Conservation (phyloP, 2,888 invertebrate species). For the Petrolisthes manimaculis region DNA sequence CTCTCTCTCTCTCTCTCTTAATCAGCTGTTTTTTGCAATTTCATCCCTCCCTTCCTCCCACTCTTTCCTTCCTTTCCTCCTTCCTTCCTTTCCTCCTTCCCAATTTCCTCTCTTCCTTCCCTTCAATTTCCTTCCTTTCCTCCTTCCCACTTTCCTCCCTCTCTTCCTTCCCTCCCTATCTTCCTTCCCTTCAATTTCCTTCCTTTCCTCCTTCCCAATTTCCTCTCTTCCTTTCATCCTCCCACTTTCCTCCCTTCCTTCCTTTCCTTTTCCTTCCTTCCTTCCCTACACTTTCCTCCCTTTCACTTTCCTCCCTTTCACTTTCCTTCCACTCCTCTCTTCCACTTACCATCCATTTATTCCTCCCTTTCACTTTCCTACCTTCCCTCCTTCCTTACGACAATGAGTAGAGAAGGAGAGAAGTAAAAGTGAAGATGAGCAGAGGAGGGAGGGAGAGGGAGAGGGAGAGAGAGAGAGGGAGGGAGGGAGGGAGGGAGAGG, state of each 20-base stretch:
- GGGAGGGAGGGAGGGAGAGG: neutral
- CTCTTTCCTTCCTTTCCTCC: slow-evolving; percentile 3
- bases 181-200: neutral
- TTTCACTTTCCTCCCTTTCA: neutral
- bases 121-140: neutral
- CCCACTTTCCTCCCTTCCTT: neutral
- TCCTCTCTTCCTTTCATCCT: neutral
- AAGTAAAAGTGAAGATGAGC: neutral
- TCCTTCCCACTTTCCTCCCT: neutral
- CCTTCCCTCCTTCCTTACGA: no score
- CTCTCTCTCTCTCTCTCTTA: neutral
- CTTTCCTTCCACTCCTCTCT: neutral
- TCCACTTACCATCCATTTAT: neutral
- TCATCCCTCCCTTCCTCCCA: neutral
- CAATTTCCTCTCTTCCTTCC: neutral
- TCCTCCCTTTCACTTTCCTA: neutral
- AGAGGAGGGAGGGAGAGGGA: neutral
- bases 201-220: neutral
- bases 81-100: neutral
- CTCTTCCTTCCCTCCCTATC: neutral
- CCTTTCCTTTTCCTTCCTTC: neutral
- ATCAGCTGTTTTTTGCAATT: neutral
- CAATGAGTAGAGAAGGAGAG: neutral
- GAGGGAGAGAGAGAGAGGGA: neutral
- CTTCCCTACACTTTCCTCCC: neutral